phyloP scores from a whole-genome alignment of 2,797 vertebrate genomes.

The Neosilurus hyrtlii region DNA sequence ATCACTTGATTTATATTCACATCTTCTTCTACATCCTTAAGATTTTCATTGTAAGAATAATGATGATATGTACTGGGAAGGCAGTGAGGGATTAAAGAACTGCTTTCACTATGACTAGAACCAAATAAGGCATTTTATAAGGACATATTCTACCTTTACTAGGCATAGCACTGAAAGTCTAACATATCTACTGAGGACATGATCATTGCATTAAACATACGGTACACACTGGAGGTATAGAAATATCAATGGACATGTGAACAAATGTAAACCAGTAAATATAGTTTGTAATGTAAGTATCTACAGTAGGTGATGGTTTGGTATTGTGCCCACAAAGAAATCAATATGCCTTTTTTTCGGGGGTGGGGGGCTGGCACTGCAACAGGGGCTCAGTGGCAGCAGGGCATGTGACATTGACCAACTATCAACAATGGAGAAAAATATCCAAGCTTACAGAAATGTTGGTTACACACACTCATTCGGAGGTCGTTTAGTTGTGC shows the following conservation, averaged over 20 bases:
- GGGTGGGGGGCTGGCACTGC: no score
- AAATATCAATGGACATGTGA: constrained; percentile 28
- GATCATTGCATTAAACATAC: constrained; percentile 25
- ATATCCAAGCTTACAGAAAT: neutral
- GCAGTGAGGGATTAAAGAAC: constrained; percentile 40
- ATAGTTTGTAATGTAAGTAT: neutral
- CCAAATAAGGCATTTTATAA: constrained; percentile 38
- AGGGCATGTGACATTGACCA: neutral
- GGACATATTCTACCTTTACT: constrained; percentile 1
- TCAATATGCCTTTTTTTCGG: neutral
- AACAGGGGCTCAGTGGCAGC: no score
- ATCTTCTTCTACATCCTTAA: constrained; percentile 27
- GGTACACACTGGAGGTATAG: constrained; percentile 3
- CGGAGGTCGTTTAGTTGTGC: neutral
- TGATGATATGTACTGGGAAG: constrained; percentile 33
- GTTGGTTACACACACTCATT: neutral
- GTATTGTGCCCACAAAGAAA: neutral
- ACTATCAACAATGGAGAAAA: neutral
- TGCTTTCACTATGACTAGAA: constrained; percentile 28
- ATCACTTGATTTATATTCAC: constrained; percentile 39
- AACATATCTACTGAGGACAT: constrained; percentile 9
- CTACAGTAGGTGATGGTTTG: neutral
- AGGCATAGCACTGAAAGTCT: neutral
- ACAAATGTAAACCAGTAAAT: neutral
- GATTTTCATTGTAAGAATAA: constrained; percentile 45